Base-by-base conservation (phyloP, 2,797 vertebrate species). In the Percopsis omiscomaycus region DNA sequence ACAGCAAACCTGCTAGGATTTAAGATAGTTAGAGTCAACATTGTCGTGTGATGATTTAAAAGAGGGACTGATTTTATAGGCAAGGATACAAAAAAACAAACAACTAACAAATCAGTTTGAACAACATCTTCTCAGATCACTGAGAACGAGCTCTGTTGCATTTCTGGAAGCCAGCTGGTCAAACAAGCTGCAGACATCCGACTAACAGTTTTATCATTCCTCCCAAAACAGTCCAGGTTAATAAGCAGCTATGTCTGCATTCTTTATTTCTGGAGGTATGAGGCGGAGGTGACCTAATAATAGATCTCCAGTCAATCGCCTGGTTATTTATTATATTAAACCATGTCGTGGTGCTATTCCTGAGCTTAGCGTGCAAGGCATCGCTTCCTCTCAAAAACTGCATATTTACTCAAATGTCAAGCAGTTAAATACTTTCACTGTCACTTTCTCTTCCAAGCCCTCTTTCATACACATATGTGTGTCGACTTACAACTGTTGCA, bases 121-220 rank as follows among this genome's bases (percentile, higher is more conserved):
- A 44, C 55, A 0, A 61, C 37, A 62, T 2, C 22, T 37, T 61
- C 64, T 50, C 44, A 69, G 67, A 64, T 66, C 14, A n/a, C 32
- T 57, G 5, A 16, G 4, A 72, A 72, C 61, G 44, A 74, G 71
- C 72, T 71, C 64, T 59, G 54, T 10, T 56, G 30, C 45, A 55
- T 75, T 55, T 62, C 37, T 56, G 59, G 52, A 63, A 65, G 50
- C 73, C 73, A 85, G 83, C 88, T 81, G 77, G 84, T 84, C 71
- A 78, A 84, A 88, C 83, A 81, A 75, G 82, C 66, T 68, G 51
- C 1, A 69, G 63, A 70, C 60, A 52, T 66, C 60, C 66, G 3
- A 68, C 69, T 74, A 77, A 80, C 72, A 71, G 44, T n/a, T 6
- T 70, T 55, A 57, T 62, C 63, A 73, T 71, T 75, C 78, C 60